These are phyloP conservation scores for Eremophila alpestris DNA, from an alignment of 2,797 vertebrate genomes.

Conservation along the genomic window DNA sequence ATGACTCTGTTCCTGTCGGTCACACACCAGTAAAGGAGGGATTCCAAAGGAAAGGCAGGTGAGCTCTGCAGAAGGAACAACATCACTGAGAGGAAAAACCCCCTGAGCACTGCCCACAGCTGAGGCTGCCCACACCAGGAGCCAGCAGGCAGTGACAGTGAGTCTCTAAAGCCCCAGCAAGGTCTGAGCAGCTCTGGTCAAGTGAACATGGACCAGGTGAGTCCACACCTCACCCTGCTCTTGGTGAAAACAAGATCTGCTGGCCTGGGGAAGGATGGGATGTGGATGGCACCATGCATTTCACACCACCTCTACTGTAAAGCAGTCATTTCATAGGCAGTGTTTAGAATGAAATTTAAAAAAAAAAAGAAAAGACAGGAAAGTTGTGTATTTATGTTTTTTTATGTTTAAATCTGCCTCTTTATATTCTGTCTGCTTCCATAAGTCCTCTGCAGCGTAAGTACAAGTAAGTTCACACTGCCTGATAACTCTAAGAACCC, in stretches of 20 bases:
- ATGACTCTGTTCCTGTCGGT: accelerated
- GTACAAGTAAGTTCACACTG: not conserved
- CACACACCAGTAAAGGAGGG: not conserved
- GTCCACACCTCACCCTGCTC: not conserved
- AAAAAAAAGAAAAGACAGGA: not conserved
- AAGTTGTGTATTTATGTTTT: not conserved
- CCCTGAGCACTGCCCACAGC: accelerated
- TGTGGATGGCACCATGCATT: accelerated
- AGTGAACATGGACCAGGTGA: accelerated
- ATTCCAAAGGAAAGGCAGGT: not conserved
- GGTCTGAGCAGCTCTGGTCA: not conserved
- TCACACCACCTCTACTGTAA: not conserved
- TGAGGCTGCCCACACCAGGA: not conserved
- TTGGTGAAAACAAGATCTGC: not conserved
- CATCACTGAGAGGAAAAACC: not conserved
- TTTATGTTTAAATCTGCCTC: not conserved
- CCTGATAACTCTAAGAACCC: not conserved
- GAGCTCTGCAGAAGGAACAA: not conserved
- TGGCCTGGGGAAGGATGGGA: not conserved
- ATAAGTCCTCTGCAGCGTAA: not conserved
- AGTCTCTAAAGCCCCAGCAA: not conserved
- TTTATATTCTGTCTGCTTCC: not conserved
- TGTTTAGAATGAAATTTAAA: no score
- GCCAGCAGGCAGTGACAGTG: not conserved
- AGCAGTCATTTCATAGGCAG: not conserved